Base-by-base conservation (phyloP, 2,888 invertebrate genomes). In the Drosophila hamatofila region DNA sequence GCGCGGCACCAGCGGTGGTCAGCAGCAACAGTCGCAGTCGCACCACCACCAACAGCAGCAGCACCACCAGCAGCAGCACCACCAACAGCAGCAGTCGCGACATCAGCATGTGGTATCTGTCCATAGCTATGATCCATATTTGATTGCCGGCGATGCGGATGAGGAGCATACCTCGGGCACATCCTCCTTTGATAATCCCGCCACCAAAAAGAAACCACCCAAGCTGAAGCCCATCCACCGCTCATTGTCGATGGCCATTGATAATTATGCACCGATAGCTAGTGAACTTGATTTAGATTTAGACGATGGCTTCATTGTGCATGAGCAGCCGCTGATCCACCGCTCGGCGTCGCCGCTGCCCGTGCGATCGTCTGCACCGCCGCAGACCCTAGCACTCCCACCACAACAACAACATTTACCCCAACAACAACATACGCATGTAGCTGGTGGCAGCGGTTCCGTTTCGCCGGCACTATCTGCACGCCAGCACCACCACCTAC, bases 221-320 rank as follows among this genome's bases (percentile, higher is more conserved):
- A 93, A 93, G 91, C 88, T 93, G 78, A 92, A 92, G 88, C 89
- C 92, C 70, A 92, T 92, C 65, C 92, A 93, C 80, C 92, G 93
- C 39, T 92, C 93, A n/a, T 88, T 93, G 30, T 93, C 93, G 42
- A 92, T 93, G 91, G 93, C 93, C 67, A 92, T 93, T 72, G 93
- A 93, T 60, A 93, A 93, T 58, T 93, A 93, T 83, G 90, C 91
- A 46, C 92, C 92, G 69, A 66, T 71, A 57, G 69, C 74, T 39
- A 78, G 72, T 44, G 88, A 83, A 18, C 23, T 75, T 7, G 88
- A 89, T 57, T 35, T 88, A 35, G 84, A 81, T 55, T 37, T 86
- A 18, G 86, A 84, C 51, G 88, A 91, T 55, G 89, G 92, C 64
- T 77, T 91, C 58, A 88, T 92, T 68, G 87, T 92, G 49, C 88